Evolutionary conservation across 1,140 invertebrate genomes (phyloP), one percentile per base, ranked within the genome.

Genomic region (Nixonia krombeini): DNA sequence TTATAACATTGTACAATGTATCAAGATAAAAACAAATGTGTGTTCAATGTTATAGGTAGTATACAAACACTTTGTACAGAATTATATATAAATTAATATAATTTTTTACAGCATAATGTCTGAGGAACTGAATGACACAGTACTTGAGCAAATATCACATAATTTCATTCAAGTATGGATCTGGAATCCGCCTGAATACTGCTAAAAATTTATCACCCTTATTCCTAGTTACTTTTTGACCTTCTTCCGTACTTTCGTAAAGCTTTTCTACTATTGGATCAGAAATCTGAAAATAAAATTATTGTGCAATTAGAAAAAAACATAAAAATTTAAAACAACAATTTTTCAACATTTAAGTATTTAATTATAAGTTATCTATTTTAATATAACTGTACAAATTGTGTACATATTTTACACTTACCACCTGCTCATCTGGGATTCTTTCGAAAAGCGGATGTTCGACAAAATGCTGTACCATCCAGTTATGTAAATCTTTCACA

Each of bases 141-240:
- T 4, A 1, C 16, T 7, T 12, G 8, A 9, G 17, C 8, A 42
- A 42, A 9, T 16, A 25, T 18, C 5, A 17, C 6, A n/a, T 0
- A 15, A 28, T 15, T 15, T 25, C 16, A 25, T 44, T 28, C 5
- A 28, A 18, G 72, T 78, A 85, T 35, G 87, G 81, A 84, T 90
- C 89, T 35, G 78, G 13, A 63, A 94, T 87, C 82, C 95, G 88
- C 80, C 87, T 86, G 81, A 95, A 99, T 26, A 98, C 92, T 61
- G 97, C 96, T 51, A 96, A 76, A 88, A 92, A 98, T 85, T 99
- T 99, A 33, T 94, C 89, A 28, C 98, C 97, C 61, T 94, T 92
- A 81, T 98, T 99, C 73, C 98, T 89, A 7, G 95, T 92, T 0
- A 99, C 98, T 88, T 99, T 99, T 85, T 99, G 92, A 0, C 97